Conservation (phyloP, 2,113 vertebrate species). For the Trachemys scripta region DNA sequence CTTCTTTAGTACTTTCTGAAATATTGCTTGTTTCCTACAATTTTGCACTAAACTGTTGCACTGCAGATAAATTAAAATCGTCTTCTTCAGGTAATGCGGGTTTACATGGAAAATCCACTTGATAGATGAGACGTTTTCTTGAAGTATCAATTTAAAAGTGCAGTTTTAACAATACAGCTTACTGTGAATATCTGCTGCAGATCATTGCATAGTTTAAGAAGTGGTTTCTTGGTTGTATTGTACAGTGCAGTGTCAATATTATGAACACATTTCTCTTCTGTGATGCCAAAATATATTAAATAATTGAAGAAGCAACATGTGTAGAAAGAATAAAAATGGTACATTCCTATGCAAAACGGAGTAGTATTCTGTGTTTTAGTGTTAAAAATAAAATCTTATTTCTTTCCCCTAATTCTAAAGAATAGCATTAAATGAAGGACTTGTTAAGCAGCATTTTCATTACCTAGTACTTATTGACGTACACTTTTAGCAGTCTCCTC, state of each 20-base stretch:
- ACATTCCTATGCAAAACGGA: background rate
- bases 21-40: background rate
- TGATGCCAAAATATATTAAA: conserved; percentile 63
- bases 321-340: conserved; percentile 58
- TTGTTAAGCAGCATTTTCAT: background rate
- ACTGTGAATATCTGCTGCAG: conserved; percentile 60
- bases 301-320: conserved; percentile 65
- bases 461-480: background rate
- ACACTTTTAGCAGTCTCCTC: background rate
- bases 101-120: background rate
- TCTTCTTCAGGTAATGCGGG: background rate
- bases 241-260: conserved; percentile 44
- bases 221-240: conserved; percentile 69
- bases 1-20: background rate
- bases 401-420: conserved; percentile 9
- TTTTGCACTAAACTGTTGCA: background rate
- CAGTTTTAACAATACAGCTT: conserved; percentile 43
- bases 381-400: background rate
- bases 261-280: conserved; percentile 53
- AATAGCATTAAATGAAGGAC: background rate
- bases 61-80: background rate
- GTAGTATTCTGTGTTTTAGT: background rate
- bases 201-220: conserved; percentile 65
- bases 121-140: background rate
- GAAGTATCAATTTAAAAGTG: background rate